phyloP scores from a whole-genome alignment of 2,113 vertebrate species.

The Tor tambroides region DNA sequence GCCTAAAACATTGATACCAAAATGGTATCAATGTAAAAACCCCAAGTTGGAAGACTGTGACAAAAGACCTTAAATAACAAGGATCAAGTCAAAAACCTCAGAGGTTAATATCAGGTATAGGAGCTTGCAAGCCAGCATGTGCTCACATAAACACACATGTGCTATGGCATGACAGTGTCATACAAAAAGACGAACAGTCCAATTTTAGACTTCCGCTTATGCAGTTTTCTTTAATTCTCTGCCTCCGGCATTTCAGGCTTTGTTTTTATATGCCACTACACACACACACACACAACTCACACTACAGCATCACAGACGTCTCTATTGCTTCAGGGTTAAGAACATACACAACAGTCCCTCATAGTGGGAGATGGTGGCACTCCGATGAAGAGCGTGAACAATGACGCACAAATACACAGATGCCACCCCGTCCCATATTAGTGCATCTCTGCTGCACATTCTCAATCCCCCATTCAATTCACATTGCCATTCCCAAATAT shows the following conservation, averaged over 20 bases:
- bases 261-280: conserved; percentile 29
- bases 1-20: too few species aligned
- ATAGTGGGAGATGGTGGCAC: not conserved
- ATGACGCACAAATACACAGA: conserved; percentile 2
- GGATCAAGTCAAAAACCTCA: too few species aligned
- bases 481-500: conserved; percentile 22
- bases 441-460: conserved; percentile 38
- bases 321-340: conserved; percentile 42
- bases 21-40: too few species aligned
- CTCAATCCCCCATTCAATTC: conserved; percentile 38
- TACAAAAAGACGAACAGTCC: conserved; percentile 8
- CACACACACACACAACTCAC: not conserved
- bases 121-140: too few species aligned
- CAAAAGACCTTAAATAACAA: too few species aligned
- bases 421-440: conserved; percentile 32
- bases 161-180: too few species aligned
- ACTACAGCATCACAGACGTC: conserved; percentile 19
- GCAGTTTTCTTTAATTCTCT: conserved; percentile 28
- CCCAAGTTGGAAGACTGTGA: too few species aligned
- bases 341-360: conserved; percentile 31
- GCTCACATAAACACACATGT: too few species aligned
- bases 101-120: too few species aligned
- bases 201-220: not conserved
- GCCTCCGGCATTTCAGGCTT: conserved; percentile 15
- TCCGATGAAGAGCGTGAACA: not conserved